Conservation (phyloP, 1,140 invertebrate species). For the Maniola jurtina region DNA sequence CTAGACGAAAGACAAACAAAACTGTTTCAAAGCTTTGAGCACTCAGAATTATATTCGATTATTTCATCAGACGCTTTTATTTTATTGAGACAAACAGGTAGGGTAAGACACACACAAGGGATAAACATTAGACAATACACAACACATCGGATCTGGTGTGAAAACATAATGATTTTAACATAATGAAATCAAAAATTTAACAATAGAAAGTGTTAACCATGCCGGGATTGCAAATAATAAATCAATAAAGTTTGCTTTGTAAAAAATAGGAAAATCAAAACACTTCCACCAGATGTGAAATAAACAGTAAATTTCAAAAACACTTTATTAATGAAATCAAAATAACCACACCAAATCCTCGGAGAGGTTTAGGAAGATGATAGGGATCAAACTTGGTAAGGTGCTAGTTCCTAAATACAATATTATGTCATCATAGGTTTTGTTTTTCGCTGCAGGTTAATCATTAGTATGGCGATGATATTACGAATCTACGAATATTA, state of each 20-base stretch:
- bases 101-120: conserved; percentile 86
- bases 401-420: conserved; percentile 69
- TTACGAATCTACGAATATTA: conserved; percentile 64
- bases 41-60: conserved; percentile 47
- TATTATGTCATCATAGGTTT: conserved; percentile 63
- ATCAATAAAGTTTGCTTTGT: conserved; percentile 54
- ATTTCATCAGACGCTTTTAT: conserved; percentile 61
- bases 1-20: conserved; percentile 70
- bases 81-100: conserved; percentile 77
- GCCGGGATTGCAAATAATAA: conserved; percentile 69
- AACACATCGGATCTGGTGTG: conserved; percentile 80
- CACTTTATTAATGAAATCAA: conserved; percentile 59
- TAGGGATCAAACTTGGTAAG: conserved; percentile 64
- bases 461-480: conserved; percentile 59
- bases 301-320: conserved; percentile 64
- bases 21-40: conserved; percentile 73
- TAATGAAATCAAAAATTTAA: conserved; percentile 49
- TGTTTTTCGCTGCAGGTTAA: conserved; percentile 52
- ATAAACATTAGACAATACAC: conserved; percentile 86
- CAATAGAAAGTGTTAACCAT: conserved; percentile 62
- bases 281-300: conserved; percentile 77
- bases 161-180: conserved; percentile 65
- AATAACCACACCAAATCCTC: conserved; percentile 78
- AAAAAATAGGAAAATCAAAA: conserved; percentile 78
- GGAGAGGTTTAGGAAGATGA: conserved; percentile 74